Evolutionary conservation across 1,140 invertebrate species (phyloP), one percentile per base, ranked within the genome.

Genomic region (Luehdorfia chinensis): DNA sequence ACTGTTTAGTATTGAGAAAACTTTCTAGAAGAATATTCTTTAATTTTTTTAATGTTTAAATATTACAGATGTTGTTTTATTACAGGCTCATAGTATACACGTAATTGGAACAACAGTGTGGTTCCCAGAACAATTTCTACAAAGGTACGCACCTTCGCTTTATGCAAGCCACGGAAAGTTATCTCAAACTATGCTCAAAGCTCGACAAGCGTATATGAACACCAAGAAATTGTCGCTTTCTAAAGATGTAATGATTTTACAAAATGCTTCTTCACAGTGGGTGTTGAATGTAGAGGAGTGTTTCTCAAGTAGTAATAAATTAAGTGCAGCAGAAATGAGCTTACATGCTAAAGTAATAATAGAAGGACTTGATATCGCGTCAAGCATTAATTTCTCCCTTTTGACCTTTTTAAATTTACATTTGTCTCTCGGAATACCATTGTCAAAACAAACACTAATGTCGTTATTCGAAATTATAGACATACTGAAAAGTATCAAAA

Each of bases 351-450:
- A 81, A 51, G 68, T 91, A 6, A 72, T 94, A n/a, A 67, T 90
- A 11, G 89, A 95, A 83, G 91, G 95, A 7, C 64, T 95, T 2
- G 87, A 90, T 49, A 75, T 92, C 31, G 76, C 90, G 11, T 87
- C 88, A 1, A 89, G 89, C 66, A 91, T 93, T 36, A 88, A 87
- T 59, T 91, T 93, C 72, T 87, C 88, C 18, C 75, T 93, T 5
- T 89, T 88, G 21, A 91, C 88, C 44, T 80, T 96, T n/a, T 93
- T 95, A 44, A 97, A 96, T 87, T 84, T 97, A 25, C 95, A 97
- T 76, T 90, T 93, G 1, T 86, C 89, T 6, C 86, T 95, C 21
- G 89, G 90, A 27, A 91, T 92, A 66, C 93, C 96, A 9, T 92
- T 98, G 84, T 92, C 91, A 1, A 94, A 95, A 75, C 91, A 90